Evolutionary conservation across 92 coral and sea anemone species (phyloP).

Genomic region (Palythoa grandiflora): DNA sequence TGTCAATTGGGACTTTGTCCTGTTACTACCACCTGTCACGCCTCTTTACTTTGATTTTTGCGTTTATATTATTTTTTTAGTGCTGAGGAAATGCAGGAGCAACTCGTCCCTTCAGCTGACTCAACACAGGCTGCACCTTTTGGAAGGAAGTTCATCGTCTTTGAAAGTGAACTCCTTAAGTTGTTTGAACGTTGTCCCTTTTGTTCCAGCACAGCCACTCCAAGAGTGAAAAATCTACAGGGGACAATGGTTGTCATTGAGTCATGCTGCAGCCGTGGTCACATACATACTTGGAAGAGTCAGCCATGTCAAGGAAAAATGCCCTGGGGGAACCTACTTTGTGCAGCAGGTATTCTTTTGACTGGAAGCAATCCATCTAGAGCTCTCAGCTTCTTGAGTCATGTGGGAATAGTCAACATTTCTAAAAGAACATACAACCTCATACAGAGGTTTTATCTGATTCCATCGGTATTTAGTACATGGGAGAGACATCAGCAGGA

Average conservation of each 20-base stretch:
- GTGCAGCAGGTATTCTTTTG: not conserved
- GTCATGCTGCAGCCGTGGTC: not conserved
- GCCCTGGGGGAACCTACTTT: not conserved
- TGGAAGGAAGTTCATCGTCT: not conserved
- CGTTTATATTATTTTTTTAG: too few species aligned
- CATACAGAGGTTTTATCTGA: not conserved
- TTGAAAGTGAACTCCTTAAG: not conserved
- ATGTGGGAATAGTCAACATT: not conserved
- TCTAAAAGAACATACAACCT: not conserved
- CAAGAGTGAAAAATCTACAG: not conserved
- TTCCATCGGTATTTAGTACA: not conserved
- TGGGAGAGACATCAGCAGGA: not conserved
- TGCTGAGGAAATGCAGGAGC: too few species aligned
- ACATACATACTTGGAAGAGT: not conserved
- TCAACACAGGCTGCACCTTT: not conserved
- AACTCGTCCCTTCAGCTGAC: too few species aligned
- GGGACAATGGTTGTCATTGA: not conserved
- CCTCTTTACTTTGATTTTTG: too few species aligned
- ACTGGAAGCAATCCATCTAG: not conserved
- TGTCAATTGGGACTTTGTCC: too few species aligned
- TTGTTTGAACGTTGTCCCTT: not conserved
- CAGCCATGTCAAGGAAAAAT: not conserved
- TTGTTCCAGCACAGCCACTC: not conserved
- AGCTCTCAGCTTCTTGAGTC: not conserved
- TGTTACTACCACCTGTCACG: too few species aligned